phyloP scores from a whole-genome alignment of 2,797 vertebrate species.

The Enteromius radiatus region DNA sequence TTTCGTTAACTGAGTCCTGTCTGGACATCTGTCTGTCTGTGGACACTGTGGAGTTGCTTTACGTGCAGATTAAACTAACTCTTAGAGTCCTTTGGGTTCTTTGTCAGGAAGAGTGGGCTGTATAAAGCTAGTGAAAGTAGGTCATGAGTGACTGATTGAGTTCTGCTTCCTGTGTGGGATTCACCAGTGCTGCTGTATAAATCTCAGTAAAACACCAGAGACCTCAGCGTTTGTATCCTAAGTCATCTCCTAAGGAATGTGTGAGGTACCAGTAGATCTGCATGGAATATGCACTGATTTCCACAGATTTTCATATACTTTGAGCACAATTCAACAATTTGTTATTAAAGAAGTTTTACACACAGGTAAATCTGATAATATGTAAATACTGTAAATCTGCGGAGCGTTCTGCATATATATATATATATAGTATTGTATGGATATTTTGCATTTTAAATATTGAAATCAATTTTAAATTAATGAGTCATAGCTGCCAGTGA shows the following conservation, averaged over 20 bases:
- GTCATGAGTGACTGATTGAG: slow-evolving; percentile 21
- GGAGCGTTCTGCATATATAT: neutral
- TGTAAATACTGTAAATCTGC: neutral
- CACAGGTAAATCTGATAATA: neutral
- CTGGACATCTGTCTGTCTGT: neutral
- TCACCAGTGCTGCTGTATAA: slow-evolving; percentile 12
- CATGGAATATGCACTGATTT: neutral
- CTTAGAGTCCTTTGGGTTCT: neutral
- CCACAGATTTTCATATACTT: neutral
- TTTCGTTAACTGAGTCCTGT: neutral
- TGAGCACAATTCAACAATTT: neutral
- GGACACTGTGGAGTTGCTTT: neutral
- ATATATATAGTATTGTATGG: neutral
- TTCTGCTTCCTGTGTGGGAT: slow-evolving; percentile 18
- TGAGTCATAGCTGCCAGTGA: neutral
- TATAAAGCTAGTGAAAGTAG: slow-evolving; percentile 18
- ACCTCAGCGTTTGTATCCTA: neutral
- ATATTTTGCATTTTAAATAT: neutral
- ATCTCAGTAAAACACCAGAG: neutral
- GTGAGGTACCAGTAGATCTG: neutral
- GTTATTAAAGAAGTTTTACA: neutral
- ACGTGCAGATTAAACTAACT: neutral
- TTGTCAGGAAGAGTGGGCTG: slow-evolving; percentile 8
- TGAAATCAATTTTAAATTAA: neutral
- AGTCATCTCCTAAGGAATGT: neutral